Evolutionary conservation across 35 echinoderm and acorn worm species (phyloP), one percentile per base, ranked within the genome.

Genomic region (Lytechinus pictus): DNA sequence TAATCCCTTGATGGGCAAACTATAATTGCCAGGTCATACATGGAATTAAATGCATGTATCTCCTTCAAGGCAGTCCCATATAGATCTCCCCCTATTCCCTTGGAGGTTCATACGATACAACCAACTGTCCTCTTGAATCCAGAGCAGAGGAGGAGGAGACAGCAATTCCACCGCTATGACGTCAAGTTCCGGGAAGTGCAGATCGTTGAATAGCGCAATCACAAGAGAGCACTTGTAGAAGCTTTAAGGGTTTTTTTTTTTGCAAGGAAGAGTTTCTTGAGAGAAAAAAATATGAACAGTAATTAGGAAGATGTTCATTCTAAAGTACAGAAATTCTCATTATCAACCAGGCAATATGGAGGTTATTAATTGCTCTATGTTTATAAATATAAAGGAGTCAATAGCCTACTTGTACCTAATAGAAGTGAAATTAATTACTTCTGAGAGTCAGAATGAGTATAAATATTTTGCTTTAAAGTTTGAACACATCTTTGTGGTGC

Each of bases 11-110:
- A 79, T 79, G 66, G 19, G n/a, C 19, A 79, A 79, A 24, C 33
- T 79, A 79, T 79, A 79, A 79, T 79, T 79, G 66, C 21, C 66
- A 79, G 66, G 66, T 79, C 66, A 79, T 24, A 79, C 66, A 24
- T 79, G 66, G 66, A 79, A 79, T 79, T 79, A 79, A 79, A 79
- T 79, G 12, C 66, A 79, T 79, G 66, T 79, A 79, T 79, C 19
- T 79, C 12, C 66, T 79, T 8, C 66, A n/a, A 79, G 19, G 66
- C 66, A 79, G 66, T n/a, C 14, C 19, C 16, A 79, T 79, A 79
- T 79, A 79, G 66, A 79, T 79, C 66, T 24, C 12, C 66, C 61
- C 66, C 66, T 24, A 19, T 24, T 24, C 66, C 66, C 66, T 24
- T 24, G 4, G 19, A 24, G 66, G 66, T 79, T 79, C 66, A 79